Conservation (phyloP, 2,113 vertebrate species). For the Osmerus mordax region DNA sequence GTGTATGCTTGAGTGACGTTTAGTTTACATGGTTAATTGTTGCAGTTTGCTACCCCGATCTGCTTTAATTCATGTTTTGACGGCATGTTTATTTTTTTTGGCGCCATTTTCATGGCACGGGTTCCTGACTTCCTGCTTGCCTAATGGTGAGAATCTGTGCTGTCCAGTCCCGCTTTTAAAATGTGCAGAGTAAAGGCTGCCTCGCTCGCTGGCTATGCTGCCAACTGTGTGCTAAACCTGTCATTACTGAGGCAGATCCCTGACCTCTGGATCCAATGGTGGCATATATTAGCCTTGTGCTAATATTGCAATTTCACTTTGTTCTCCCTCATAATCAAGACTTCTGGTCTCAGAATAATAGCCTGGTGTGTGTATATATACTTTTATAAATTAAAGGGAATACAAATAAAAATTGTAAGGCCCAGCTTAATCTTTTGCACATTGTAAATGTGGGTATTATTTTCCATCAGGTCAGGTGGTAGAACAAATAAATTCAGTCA, state of each 20-base stretch:
- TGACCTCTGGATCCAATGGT: constrained; percentile 64
- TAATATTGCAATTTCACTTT: constrained; percentile 67
- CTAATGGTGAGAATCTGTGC: constrained; percentile 51
- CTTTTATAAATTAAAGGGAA: constrained; percentile 67
- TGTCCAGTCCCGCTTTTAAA: constrained; percentile 56
- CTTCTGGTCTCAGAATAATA: constrained; percentile 71
- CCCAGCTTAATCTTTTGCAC: constrained; percentile 37
- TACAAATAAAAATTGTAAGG: constrained; percentile 66
- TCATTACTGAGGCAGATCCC: constrained; percentile 66
- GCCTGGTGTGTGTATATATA: constrained; percentile 58
- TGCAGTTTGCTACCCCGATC: constrained; percentile 15
- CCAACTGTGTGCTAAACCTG: constrained; percentile 74
- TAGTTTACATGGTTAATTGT: constrained; percentile 21
- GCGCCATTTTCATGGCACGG: constrained; percentile 50
- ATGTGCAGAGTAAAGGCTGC: constrained; percentile 57
- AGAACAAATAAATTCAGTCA: constrained; percentile 27
- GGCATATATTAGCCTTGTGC: constrained; percentile 72
- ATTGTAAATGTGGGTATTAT: constrained; percentile 13
- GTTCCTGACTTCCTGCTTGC: constrained; percentile 52
- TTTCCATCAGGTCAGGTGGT: not conserved
- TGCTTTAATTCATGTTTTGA: constrained; percentile 51
- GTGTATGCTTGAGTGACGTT: constrained; percentile 12
- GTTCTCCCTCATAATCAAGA: constrained; percentile 65
- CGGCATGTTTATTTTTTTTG: constrained; percentile 50
- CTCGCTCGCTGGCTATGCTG: constrained; percentile 48